These are phyloP conservation scores for Anser brachyrhynchus DNA, from an alignment of 2,113 vertebrate genomes.

Conservation along the genomic window DNA sequence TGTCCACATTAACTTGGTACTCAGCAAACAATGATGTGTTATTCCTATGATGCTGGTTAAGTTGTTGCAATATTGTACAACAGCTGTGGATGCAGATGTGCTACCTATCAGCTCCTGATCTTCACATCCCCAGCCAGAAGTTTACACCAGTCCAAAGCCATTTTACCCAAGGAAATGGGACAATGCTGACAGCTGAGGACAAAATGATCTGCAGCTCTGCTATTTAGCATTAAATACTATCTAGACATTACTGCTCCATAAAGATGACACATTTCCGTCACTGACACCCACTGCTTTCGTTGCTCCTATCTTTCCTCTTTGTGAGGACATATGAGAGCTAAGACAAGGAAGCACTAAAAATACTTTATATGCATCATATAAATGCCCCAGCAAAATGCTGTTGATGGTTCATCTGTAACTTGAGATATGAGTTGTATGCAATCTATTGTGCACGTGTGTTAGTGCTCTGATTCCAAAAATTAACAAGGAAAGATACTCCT, in stretches of 20 bases:
- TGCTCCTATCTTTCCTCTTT: background rate
- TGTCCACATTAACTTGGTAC: background rate
- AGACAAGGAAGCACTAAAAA: conserved; percentile 45
- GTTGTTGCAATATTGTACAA: background rate
- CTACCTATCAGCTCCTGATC: background rate
- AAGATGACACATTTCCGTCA: conserved; percentile 53
- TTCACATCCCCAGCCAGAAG: background rate
- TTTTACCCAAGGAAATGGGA: conserved; percentile 3
- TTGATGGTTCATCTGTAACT: background rate
- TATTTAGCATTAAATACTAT: conserved; percentile 34
- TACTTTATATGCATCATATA: conserved; percentile 4
- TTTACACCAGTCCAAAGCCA: background rate
- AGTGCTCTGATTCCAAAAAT: conserved; percentile 6
- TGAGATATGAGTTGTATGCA: background rate
- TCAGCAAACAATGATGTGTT: background rate
- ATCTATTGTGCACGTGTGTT: background rate
- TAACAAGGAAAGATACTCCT: background rate
- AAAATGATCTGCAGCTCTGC: background rate
- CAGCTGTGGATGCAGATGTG: background rate
- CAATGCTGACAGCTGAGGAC: background rate
- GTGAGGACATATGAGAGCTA: background rate
- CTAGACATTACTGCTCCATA: conserved; percentile 15
- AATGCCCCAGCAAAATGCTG: conserved; percentile 21
- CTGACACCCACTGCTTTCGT: conserved; percentile 42
- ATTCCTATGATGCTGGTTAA: background rate